Evolutionary conservation across 2,113 vertebrate species (phyloP).

Genomic region (Macquaria ambigua): DNA sequence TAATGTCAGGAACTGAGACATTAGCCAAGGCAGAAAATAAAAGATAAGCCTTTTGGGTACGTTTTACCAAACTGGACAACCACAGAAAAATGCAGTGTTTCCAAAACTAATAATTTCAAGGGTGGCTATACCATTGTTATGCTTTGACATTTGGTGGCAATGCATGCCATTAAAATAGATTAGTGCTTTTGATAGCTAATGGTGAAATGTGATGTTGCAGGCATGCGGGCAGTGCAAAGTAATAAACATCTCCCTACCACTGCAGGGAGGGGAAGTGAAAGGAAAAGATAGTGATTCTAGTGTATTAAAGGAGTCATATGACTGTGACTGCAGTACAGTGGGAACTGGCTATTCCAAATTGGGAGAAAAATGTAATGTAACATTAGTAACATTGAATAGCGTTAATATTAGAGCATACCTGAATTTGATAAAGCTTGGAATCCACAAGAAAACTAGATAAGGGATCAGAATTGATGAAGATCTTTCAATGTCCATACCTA

Average conservation of each 20-base stretch:
- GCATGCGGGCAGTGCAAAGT: not conserved
- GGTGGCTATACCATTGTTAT: not conserved
- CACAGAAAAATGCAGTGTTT: not conserved
- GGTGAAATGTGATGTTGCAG: not conserved
- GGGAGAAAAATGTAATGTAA: not conserved
- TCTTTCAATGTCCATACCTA: not conserved
- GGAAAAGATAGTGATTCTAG: not conserved
- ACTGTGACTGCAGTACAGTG: not conserved
- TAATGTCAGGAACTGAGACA: not conserved
- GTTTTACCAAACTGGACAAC: not conserved
- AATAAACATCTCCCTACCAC: not conserved
- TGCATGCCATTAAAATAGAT: not conserved
- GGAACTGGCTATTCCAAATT: too few species aligned
- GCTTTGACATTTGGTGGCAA: not conserved
- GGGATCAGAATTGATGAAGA: too few species aligned
- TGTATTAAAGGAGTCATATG: conserved; percentile 22
- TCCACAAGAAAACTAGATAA: not conserved
- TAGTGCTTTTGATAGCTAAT: not conserved
- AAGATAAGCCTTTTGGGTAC: not conserved
- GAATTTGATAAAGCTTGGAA: not conserved
- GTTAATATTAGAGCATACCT: not conserved
- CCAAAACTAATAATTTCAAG: not conserved
- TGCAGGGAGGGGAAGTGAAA: not conserved
- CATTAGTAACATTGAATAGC: not conserved
- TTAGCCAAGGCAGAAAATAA: not conserved